Percentiles rank a stretch among this genome's conserved stretches.
These are phyloP conservation scores for Podarcis muralis DNA, from an alignment of 2,113 vertebrate genomes.

Conservation along the genomic window DNA sequence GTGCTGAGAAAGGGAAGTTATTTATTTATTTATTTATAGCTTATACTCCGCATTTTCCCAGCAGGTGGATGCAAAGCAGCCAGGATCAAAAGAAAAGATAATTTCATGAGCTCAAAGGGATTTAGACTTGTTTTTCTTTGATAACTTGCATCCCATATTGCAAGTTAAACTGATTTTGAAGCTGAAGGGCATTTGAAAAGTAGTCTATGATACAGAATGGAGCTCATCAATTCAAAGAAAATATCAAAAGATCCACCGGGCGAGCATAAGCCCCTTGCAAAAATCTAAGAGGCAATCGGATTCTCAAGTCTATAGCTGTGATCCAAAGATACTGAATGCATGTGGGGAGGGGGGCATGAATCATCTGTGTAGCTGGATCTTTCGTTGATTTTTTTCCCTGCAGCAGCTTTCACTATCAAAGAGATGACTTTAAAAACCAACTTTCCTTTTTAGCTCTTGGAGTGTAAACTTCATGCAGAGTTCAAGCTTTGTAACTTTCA, in stretches of 20 bases:
- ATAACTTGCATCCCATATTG: background rate
- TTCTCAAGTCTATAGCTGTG: too few relatives aligned
- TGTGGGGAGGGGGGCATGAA: background rate
- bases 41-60: background rate
- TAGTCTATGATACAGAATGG: background rate
- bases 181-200: background rate
- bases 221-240: too few relatives aligned
- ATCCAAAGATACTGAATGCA: background rate
- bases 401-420: background rate
- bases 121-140: background rate
- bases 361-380: background rate
- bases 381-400: background rate
- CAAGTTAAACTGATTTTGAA: background rate
- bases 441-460: background rate
- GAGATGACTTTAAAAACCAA: background rate
- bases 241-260: too few relatives aligned
- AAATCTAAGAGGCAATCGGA: background rate
- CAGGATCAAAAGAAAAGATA: background rate
- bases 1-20: background rate
- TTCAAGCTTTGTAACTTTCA: background rate
- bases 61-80: too few relatives aligned
- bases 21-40: too few relatives aligned
- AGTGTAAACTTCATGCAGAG: background rate
- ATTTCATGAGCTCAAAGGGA: background rate
- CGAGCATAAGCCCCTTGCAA: too few relatives aligned